Base-by-base conservation (phyloP, 1,140 invertebrate species). In the Zaprionus camerounensis region DNA sequence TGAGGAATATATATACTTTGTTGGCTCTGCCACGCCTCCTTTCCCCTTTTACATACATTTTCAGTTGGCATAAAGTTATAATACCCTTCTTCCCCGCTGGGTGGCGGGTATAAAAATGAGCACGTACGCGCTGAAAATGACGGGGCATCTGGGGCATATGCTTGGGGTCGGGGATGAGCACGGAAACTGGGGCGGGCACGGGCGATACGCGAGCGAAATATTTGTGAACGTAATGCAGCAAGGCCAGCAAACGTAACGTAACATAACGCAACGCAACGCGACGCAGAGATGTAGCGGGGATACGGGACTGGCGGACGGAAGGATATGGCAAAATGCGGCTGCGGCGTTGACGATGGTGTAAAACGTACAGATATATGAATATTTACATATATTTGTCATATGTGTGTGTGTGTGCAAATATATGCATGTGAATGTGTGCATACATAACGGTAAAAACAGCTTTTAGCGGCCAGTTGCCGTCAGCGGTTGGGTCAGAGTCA, bases 251-350 rank as follows among this genome's bases (percentile, higher is more conserved):
- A 44, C 64, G 68, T 72, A 80, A 83, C 81, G 67, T 71, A 80
- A 80, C 72, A 56, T 58, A 69, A 73, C 59, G 67, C 31, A 65
- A 80, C 81, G 76, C 82, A 79, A 79, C 80, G 68, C 74, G 72
- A 75, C 73, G 44, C 11, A 34, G 53, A 6, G 55, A 49, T 44
- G 38, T 41, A 31, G 5, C 57, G 22, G 6, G 31, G 53, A 7
- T 36, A 22, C 28, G 28, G 9, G 31, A 34, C 31, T 20, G 53
- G 58, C 65, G 57, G 75, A 84, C 85, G 85, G 85, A 88, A 85
- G 81, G 85, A 88, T 77, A 82, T 85, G 76, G 85, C 81, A 88
- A 82, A 90, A 90, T 77, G 84, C 63, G 83, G 68, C 83, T 74
- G 49, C 71, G 73, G 77, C 59, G 66, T 46, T 68, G 77, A 72